These are phyloP conservation scores for Gymnopithys bicolor DNA, from an alignment of 2,797 vertebrate genomes.

Conservation along the genomic window DNA sequence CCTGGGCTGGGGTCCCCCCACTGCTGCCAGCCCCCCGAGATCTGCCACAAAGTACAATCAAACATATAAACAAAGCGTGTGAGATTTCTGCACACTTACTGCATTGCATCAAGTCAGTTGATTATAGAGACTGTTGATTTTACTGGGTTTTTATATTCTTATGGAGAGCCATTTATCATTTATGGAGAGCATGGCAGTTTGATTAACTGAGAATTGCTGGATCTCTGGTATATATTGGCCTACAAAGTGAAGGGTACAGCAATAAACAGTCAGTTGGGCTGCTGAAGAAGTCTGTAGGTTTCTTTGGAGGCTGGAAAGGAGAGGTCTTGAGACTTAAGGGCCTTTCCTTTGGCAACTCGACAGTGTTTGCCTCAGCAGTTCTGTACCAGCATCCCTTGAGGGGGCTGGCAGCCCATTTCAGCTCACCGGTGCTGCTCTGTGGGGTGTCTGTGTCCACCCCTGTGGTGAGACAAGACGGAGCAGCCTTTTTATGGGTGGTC, in stretches of 20 bases:
- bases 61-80: background rate
- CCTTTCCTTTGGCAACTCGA: background rate
- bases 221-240: conserved; percentile 34
- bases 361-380: rapidly evolving
- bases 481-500: background rate
- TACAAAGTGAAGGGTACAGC: conserved; percentile 19
- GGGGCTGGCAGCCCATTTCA: background rate
- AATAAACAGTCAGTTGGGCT: conserved; percentile 3
- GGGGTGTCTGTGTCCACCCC: background rate
- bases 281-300: background rate
- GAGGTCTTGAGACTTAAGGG: background rate
- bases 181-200: background rate
- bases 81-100: background rate
- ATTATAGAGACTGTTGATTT: conserved; percentile 32
- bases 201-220: conserved; percentile 29
- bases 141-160: conserved; percentile 7
- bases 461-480: background rate
- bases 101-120: background rate
- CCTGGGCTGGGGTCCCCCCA: background rate
- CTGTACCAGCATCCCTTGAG: background rate
- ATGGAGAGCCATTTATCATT: conserved; percentile 34
- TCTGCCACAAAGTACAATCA: background rate
- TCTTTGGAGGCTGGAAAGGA: background rate
- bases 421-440: background rate
- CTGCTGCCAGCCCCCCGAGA: background rate